phyloP scores from a whole-genome alignment of 2,888 invertebrate species.

The Aleiodes leptofemur region DNA sequence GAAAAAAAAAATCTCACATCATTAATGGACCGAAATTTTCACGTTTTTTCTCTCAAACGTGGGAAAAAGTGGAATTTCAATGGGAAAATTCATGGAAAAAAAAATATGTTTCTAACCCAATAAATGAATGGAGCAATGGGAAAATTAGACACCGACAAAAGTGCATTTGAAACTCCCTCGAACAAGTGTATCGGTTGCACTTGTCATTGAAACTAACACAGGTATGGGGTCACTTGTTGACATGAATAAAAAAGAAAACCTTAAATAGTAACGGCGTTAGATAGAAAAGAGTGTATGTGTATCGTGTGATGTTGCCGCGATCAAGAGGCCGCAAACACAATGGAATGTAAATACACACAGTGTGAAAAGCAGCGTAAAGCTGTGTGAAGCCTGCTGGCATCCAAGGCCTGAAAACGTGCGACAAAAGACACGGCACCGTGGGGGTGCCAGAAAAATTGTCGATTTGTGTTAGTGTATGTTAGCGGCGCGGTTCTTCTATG shows the following conservation, averaged over 20 bases:
- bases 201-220: not conserved
- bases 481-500: conserved; percentile 42
- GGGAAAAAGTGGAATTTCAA: too few relatives aligned
- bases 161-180: conserved; percentile 1
- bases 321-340: conserved; percentile 16
- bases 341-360: conserved; percentile 19
- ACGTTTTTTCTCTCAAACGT: too few relatives aligned
- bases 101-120: conserved; percentile 10
- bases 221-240: conserved; percentile 20
- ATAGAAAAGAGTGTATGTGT: not conserved
- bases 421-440: conserved; percentile 28
- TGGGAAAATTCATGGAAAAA: not conserved
- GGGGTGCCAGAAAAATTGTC: conserved; percentile 30
- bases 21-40: too few relatives aligned
- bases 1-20: too few relatives aligned
- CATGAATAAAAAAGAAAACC: conserved; percentile 20
- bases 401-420: not conserved
- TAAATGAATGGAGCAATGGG: not conserved
- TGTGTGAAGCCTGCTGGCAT: conserved; percentile 9
- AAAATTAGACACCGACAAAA: conserved; percentile 11
- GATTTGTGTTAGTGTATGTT: conserved; percentile 1
- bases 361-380: conserved; percentile 16
- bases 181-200: conserved; percentile 31
- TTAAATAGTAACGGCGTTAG: conserved; percentile 19
- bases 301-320: conserved; percentile 31